Evolutionary conservation across 2,888 invertebrate genomes (phyloP), one percentile per base, ranked within the genome.

Genomic region (Lingula anatina): DNA sequence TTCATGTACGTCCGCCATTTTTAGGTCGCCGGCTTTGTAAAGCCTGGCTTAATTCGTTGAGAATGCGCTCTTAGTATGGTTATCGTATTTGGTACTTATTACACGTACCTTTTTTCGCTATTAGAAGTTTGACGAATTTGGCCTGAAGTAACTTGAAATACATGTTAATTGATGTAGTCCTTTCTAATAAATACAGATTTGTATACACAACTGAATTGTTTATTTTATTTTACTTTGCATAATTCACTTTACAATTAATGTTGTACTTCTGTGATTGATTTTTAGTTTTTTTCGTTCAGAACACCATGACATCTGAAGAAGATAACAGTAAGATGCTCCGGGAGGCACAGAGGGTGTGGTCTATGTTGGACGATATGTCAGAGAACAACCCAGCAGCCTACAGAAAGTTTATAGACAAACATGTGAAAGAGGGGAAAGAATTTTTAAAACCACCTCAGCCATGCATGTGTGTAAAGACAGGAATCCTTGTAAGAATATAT

Each of bases 331-430:
- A 44, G n/a, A 46, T 65, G 52, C 48, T 65, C 53, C 49, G 54
- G 7, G 66, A 72, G 49, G 75, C 75, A 3, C 64, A 71, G 41
- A 65, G 70, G 31, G 64, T 75, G 20, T 75, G 75, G 75, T 53
- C 65, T 3, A 75, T 75, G 75, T 54, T 75, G 36, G 73, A 75
- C 55, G 73, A 73, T 18, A 73, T 75, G 73, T 65, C 72, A 0
- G 59, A 61, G 15, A 66, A 61, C 46, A 63, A 70, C 49, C 74
- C 74, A 5, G 49, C 56, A 9, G 64, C 65, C 0, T 72, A 72
- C 57, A 61, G 56, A 38, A 63, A 66, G 43, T 75, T 74, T 47
- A 73, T 75, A 39, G 68, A 74, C 44, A 70, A 69, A 56, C 69
- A 73, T 46, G 57, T 65, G 47, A 61, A 61, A 42, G 73, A 73